Evolutionary conservation across 30 jellyfish, hydroid and myxozoan species (phyloP).

Genomic region (Sanderia malayensis): DNA sequence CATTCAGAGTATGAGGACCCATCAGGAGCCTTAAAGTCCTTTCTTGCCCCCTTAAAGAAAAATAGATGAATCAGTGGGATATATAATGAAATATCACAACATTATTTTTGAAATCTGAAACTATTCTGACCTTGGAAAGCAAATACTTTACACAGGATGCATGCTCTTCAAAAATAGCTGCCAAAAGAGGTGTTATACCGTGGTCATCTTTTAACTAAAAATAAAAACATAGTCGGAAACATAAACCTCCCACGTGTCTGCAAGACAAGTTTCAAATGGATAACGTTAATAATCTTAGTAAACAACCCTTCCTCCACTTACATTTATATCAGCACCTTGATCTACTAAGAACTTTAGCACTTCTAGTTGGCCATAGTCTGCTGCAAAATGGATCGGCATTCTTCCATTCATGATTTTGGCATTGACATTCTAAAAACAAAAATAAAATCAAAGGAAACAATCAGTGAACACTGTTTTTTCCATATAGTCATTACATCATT

Average conservation of each 20-base stretch:
- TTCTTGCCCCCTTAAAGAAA: constrained; percentile 79
- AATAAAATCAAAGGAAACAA: too few species aligned
- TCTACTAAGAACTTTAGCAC: constrained; percentile 63
- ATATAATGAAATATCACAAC: background rate
- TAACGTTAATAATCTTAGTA: background rate
- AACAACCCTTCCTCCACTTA: constrained; percentile 21
- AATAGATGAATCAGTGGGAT: background rate
- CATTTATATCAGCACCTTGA: constrained; percentile 80
- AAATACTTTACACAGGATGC: constrained; percentile 63
- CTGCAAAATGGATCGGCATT: constrained; percentile 82
- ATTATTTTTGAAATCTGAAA: background rate
- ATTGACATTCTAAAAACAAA: constrained; percentile 46
- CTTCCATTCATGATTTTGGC: constrained; percentile 76
- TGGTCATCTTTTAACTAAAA: constrained; percentile 71
- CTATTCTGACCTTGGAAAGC: constrained; percentile 60
- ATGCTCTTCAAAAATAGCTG: constrained; percentile 93
- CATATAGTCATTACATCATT: too few species aligned
- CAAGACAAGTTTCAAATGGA: background rate
- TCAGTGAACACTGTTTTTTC: too few species aligned
- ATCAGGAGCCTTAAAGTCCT: constrained; percentile 73
- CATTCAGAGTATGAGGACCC: constrained; percentile 68
- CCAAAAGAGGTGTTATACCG: constrained; percentile 84
- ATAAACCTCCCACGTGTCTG: background rate
- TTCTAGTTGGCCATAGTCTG: constrained; percentile 90
- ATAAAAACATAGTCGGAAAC: background rate